Evolutionary conservation across 2,888 invertebrate species (phyloP), one percentile per base, ranked within the genome.

Genomic region (Polymixis lichenea): DNA sequence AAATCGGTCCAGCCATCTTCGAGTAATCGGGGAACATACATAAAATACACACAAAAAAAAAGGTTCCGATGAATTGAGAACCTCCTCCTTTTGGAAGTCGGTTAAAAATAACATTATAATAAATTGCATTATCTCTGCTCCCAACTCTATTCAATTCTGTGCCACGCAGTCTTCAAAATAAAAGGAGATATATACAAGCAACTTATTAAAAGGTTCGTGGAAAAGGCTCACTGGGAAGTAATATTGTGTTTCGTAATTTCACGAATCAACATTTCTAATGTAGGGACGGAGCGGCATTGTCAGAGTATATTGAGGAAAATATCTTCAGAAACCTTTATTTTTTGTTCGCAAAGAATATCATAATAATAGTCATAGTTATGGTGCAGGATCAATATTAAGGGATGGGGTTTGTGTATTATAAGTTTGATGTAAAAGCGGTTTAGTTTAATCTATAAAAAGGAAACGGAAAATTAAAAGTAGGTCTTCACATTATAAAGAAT

Each of bases 201-300:
- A 72, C 60, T 83, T 85, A 85, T 85, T 70, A 85, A 85, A 84
- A 84, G 78, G 72, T 68, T 72, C 75, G 43, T 71, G 64, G 75
- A 67, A 85, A 85, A 82, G 72, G 64, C 38, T 73, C 78, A 78
- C 78, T 78, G 78, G 60, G 70, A 86, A 75, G 86, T 78, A 78
- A 78, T 85, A 82, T 85, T 82, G 68, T 84, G 83, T 85, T 84
- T 64, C 70, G 86, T 85, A 84, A 85, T 84, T 86, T 84, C 66
- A 82, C 83, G 82, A 82, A 84, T 85, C 86, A 85, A 83, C 85
- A 82, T 83, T 83, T 77, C 77, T 85, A 74, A 77, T 82, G 85
- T 74, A 77, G 25, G 82, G 85, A 80, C 56, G 51, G 60, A 64
- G 55, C 46, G 55, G 72, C 67, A 82, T 82, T 82, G 82, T 85